phyloP scores from a whole-genome alignment of 2,797 vertebrate genomes.

The Sternotherus odoratus region DNA sequence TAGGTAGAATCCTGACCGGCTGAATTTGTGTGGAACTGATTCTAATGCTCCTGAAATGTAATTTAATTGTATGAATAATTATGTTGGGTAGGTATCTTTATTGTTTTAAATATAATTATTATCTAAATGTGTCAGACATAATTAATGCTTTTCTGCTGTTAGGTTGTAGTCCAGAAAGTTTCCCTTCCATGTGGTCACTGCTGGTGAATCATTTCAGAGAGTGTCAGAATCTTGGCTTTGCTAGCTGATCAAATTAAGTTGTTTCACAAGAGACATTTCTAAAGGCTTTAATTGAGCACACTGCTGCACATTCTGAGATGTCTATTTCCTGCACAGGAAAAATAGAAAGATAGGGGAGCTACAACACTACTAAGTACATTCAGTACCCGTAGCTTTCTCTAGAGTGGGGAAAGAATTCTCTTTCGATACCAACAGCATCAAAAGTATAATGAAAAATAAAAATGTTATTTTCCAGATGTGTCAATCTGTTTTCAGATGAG shows the following conservation, averaged over 20 bases:
- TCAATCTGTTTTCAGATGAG: background rate
- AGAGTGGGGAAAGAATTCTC: background rate
- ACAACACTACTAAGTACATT: background rate
- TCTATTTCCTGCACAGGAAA: background rate
- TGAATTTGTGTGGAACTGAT: background rate
- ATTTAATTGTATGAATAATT: background rate
- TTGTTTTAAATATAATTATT: background rate
- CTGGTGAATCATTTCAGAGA: background rate
- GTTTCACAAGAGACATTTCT: background rate
- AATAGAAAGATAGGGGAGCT: background rate
- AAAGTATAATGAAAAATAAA: background rate
- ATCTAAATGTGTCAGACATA: background rate
- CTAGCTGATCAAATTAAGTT: background rate
- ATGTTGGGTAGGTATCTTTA: background rate
- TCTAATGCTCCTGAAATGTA: background rate
- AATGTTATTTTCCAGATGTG: background rate
- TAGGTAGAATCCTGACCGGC: background rate
- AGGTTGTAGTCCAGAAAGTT: background rate
- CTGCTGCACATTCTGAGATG: background rate
- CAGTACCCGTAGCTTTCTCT: background rate
- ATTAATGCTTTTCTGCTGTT: background rate
- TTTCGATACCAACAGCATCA: background rate
- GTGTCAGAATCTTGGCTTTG: background rate
- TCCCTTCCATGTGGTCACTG: too few species aligned
- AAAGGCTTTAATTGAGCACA: background rate